Percentiles rank a stretch among this genome's conserved stretches.
phyloP scores from a whole-genome alignment of 2,797 vertebrate genomes.

The Knipowitschia caucasica region DNA sequence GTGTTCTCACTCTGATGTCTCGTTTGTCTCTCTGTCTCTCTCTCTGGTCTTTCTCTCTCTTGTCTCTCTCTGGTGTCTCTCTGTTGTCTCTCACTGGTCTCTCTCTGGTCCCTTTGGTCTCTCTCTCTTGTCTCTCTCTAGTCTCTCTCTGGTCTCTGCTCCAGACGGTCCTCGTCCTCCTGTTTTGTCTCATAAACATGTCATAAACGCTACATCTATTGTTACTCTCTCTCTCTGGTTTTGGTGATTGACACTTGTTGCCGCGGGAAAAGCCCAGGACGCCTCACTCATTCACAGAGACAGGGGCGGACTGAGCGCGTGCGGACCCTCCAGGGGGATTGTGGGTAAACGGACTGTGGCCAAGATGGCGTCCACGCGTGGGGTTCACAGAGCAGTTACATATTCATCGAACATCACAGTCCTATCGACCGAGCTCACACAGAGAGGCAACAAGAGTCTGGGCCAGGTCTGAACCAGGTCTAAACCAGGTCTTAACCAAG shows the following conservation, averaged over 20 bases:
- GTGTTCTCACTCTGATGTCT: neutral
- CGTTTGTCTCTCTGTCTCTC: neutral
- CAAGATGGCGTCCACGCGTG: neutral
- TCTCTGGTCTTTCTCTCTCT: neutral
- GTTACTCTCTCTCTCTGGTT: neutral
- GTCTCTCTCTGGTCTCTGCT: neutral
- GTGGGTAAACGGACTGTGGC: neutral
- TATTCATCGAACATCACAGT: slow-evolving; percentile 11
- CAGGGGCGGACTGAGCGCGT: neutral
- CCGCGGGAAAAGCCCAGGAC: neutral
- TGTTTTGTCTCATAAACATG: neutral
- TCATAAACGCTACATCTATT: too few relatives aligned
- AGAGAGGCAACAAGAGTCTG: neutral
- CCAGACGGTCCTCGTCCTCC: too few relatives aligned
- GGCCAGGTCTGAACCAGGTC: neutral
- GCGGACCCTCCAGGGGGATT: neutral
- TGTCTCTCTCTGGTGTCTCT: neutral
- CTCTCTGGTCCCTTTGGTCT: neutral
- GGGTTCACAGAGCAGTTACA: slow-evolving; percentile 23
- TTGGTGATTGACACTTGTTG: neutral
- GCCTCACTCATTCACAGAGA: neutral
- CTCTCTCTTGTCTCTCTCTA: neutral
- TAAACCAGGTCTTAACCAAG: neutral
- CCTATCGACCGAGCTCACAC: slow-evolving; percentile 5
- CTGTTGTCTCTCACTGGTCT: neutral